Conservation (phyloP, 2,797 vertebrate species). For the Botia kubotai region DNA sequence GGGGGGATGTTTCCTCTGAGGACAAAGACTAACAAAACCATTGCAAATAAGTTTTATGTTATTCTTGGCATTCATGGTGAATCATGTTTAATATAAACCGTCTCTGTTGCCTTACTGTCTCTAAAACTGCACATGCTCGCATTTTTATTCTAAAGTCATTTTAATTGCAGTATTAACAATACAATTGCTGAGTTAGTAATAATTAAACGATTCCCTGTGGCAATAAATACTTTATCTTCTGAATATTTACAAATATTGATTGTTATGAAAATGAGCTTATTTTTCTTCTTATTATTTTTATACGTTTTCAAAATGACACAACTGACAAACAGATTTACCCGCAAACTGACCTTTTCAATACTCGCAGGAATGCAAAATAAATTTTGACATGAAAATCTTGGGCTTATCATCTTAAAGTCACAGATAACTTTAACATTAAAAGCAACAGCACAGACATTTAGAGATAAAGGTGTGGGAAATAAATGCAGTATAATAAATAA, state of each 20-base stretch:
- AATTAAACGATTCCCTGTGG: background rate
- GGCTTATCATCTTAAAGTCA: background rate
- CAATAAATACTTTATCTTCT: background rate
- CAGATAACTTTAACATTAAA: slow-evolving; percentile 14
- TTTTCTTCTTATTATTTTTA: no score
- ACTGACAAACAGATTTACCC: background rate
- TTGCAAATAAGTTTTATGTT: background rate
- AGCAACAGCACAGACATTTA: background rate
- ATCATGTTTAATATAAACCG: background rate
- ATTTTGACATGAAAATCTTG: slow-evolving; percentile 1
- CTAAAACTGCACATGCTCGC: background rate
- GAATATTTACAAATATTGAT: background rate
- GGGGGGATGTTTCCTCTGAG: background rate
- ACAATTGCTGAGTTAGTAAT: background rate
- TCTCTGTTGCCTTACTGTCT: background rate
- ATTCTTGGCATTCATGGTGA: background rate
- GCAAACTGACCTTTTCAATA: background rate
- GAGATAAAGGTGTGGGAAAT: slow-evolving; percentile 8
- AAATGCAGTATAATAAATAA: slow-evolving; percentile 43
- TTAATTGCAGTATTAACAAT: background rate
- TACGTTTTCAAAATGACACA: background rate
- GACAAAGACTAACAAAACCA: background rate
- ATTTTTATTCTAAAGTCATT: background rate
- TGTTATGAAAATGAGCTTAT: background rate
- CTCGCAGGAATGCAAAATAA: background rate